Conservation (phyloP, 2,888 invertebrate species). For the Desoria tigrina region DNA sequence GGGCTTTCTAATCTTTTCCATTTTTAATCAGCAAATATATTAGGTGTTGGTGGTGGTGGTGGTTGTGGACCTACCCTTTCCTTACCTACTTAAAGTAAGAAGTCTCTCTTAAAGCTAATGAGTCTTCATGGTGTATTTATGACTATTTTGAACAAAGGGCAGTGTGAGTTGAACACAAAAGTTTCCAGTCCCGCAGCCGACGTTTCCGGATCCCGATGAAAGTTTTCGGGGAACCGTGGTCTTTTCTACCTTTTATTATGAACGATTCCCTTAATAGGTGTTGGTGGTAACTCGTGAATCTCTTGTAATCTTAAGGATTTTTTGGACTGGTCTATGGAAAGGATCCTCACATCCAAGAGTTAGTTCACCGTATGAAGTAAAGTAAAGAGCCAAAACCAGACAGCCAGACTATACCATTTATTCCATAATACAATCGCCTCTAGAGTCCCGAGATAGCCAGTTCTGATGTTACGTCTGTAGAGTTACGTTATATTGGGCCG, state of each 20-base stretch:
- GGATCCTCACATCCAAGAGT: conserved; percentile 13
- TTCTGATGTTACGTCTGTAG: too few relatives aligned
- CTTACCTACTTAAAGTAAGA: background rate
- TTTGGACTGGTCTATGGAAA: background rate
- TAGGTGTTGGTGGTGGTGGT: too few relatives aligned
- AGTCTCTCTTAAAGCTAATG: background rate
- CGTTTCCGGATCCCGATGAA: too few relatives aligned
- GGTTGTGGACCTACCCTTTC: conserved; percentile 3
- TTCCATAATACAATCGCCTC: background rate
- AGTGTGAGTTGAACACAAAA: too few relatives aligned
- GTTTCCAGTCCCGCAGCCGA: too few relatives aligned
- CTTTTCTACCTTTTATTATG: too few relatives aligned
- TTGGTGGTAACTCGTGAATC: background rate
- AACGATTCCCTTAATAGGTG: too few relatives aligned
- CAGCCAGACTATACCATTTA: conserved; percentile 20
- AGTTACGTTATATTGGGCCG: too few relatives aligned
- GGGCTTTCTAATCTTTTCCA: conserved; percentile 26
- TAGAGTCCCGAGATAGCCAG: conserved; percentile 7
- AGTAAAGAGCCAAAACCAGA: conserved; percentile 11
- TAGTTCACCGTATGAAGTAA: conserved; percentile 18
- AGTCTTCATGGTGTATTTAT: conserved; percentile 3
- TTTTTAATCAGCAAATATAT: conserved; percentile 12
- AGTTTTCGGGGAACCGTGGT: too few relatives aligned
- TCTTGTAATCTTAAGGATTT: background rate
- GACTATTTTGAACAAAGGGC: too few relatives aligned